Evolutionary conservation across 2,888 invertebrate genomes (phyloP).

Genomic region (Coelopa pilipes): DNA sequence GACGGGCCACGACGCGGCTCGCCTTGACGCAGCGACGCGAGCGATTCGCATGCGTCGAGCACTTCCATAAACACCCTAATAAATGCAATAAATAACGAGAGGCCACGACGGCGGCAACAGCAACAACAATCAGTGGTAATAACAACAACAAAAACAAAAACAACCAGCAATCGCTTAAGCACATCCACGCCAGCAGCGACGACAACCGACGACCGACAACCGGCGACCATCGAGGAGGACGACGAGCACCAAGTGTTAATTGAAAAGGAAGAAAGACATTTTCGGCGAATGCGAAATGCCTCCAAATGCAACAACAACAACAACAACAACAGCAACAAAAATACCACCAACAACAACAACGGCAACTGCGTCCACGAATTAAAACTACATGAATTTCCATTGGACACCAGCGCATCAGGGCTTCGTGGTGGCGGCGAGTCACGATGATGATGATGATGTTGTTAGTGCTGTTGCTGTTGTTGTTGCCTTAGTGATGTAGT

Average conservation of each 20-base stretch:
- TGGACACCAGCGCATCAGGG: not conserved
- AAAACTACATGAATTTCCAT: conserved; percentile 21
- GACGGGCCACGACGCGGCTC: not conserved
- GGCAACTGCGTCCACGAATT: not conserved
- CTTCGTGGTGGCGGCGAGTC: conserved; percentile 32
- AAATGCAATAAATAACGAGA: conserved; percentile 15
- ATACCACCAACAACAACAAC: conserved; percentile 12
- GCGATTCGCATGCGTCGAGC: not conserved
- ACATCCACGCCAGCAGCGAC: no score
- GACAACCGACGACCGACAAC: not conserved
- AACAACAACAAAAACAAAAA: conserved; percentile 1
- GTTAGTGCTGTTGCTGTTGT: not conserved
- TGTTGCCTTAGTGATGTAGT: no score
- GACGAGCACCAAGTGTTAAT: conserved; percentile 8
- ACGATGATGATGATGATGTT: conserved; percentile 38
- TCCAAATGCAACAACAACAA: no score
- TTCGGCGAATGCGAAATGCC: no score
- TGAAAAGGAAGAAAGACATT: not conserved
- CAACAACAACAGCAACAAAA: not conserved
- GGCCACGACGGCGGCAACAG: not conserved
- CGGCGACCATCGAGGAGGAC: not conserved
- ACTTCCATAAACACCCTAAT: conserved; percentile 12
- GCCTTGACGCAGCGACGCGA: not conserved
- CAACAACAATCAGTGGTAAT: not conserved
- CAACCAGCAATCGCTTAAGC: no score